Conservation (phyloP, 1,140 invertebrate genomes). For the Apis laboriosa region DNA sequence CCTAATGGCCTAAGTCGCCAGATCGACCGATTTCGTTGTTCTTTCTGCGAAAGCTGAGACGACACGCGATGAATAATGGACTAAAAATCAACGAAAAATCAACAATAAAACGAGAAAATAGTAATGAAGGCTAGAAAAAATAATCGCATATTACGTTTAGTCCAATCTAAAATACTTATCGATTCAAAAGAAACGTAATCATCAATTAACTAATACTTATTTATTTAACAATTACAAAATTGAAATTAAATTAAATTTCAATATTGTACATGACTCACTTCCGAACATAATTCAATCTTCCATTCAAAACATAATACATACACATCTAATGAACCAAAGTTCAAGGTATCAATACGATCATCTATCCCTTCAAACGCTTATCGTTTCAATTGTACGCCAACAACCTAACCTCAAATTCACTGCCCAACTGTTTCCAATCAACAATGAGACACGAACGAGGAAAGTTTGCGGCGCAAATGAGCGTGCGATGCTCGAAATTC, state of each 20-base stretch:
- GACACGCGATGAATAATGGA: background rate
- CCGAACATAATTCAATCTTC: no score
- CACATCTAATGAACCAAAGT: no score
- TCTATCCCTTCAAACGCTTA: background rate
- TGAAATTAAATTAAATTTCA: no score
- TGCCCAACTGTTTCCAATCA: background rate
- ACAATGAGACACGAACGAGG: conserved; percentile 1
- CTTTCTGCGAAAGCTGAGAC: background rate
- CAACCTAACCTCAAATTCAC: background rate
- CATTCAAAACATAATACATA: no score
- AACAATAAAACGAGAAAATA: background rate
- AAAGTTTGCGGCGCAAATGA: background rate
- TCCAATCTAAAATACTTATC: background rate
- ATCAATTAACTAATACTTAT: no score
- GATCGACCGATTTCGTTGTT: background rate
- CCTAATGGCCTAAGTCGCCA: background rate
- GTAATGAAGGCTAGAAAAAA: no score
- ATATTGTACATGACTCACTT: no score
- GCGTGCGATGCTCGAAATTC: conserved; percentile 35
- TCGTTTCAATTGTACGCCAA: no score
- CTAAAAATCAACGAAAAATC: background rate
- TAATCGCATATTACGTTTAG: background rate
- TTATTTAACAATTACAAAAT: no score
- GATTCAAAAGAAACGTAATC: background rate
- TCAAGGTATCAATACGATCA: no score